Conservation (phyloP, 2,113 vertebrate species). For the Spea multiplicata region DNA sequence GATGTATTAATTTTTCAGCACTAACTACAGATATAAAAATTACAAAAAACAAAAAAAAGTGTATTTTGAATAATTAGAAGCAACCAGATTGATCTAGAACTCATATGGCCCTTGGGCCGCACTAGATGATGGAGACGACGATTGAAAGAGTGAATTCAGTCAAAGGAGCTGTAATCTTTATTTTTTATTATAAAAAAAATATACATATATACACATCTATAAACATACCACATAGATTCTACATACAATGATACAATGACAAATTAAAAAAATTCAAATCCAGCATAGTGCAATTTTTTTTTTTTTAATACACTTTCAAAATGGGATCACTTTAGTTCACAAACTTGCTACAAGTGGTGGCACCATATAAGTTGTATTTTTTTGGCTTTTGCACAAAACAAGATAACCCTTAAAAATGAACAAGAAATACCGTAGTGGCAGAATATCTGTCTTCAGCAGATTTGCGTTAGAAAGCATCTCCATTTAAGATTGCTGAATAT, state of each 20-base stretch:
- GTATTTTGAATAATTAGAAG: too few relatives aligned
- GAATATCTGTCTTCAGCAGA: too few relatives aligned
- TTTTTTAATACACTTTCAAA: slow-evolving; percentile 47
- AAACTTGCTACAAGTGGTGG: slow-evolving; percentile 63
- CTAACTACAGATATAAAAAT: too few relatives aligned
- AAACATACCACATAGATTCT: slow-evolving; percentile 51
- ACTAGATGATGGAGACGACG: too few relatives aligned
- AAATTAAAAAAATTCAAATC: slow-evolving; percentile 56
- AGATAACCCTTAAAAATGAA: too few relatives aligned
- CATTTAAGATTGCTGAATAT: too few relatives aligned
- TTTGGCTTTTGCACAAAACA: slow-evolving; percentile 55
- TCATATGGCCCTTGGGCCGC: too few relatives aligned
- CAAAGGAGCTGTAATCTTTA: slow-evolving; percentile 69
- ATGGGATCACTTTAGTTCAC: slow-evolving; percentile 67
- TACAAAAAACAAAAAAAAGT: too few relatives aligned
- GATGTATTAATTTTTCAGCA: too few relatives aligned
- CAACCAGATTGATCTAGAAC: too few relatives aligned
- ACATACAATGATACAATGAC: slow-evolving; percentile 42
- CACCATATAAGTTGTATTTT: slow-evolving; percentile 60
- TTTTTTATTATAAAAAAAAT: slow-evolving; percentile 67
- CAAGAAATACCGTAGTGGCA: too few relatives aligned
- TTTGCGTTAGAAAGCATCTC: too few relatives aligned
- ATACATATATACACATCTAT: slow-evolving; percentile 59
- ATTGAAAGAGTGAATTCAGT: slow-evolving; percentile 32
- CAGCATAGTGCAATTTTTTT: slow-evolving; percentile 63